Conservation (phyloP, 2,888 invertebrate genomes). For the Meloe dianella region DNA sequence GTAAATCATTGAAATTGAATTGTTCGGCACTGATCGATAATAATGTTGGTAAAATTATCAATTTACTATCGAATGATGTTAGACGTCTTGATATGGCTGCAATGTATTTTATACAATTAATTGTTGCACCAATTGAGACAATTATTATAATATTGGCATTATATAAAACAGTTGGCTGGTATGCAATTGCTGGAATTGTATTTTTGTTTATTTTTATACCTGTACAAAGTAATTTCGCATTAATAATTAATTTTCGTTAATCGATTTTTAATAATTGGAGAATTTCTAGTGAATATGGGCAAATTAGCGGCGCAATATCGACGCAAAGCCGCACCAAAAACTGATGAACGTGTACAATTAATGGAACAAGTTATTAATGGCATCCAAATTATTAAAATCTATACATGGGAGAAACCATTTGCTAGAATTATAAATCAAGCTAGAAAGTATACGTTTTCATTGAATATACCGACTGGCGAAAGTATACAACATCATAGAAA, state of each 20-base stretch:
- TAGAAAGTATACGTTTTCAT: conserved; percentile 13
- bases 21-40: conserved; percentile 83
- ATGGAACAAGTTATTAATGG: conserved; percentile 75
- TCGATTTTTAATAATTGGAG: not conserved
- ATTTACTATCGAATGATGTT: conserved; percentile 78
- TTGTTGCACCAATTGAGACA: conserved; percentile 79
- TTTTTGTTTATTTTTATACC: conserved; percentile 59
- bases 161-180: conserved; percentile 62
- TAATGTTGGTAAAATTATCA: conserved; percentile 65
- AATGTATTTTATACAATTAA: conserved; percentile 79
- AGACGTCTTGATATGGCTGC: conserved; percentile 80
- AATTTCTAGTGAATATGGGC: conserved; percentile 69
- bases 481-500: not conserved
- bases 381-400: conserved; percentile 77
- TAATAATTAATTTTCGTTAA: not conserved
- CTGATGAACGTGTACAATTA: conserved; percentile 69
- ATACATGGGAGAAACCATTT: conserved; percentile 74
- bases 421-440: conserved; percentile 36
- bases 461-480: not conserved
- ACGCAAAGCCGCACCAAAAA: conserved; percentile 56
- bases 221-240: conserved; percentile 51
- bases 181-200: conserved; percentile 62
- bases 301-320: conserved; percentile 69
- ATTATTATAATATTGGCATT: conserved; percentile 72
- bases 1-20: conserved; percentile 72